Evolutionary conservation across 2,888 invertebrate species (phyloP).

Genomic region (Neoitamus cyanurus): DNA sequence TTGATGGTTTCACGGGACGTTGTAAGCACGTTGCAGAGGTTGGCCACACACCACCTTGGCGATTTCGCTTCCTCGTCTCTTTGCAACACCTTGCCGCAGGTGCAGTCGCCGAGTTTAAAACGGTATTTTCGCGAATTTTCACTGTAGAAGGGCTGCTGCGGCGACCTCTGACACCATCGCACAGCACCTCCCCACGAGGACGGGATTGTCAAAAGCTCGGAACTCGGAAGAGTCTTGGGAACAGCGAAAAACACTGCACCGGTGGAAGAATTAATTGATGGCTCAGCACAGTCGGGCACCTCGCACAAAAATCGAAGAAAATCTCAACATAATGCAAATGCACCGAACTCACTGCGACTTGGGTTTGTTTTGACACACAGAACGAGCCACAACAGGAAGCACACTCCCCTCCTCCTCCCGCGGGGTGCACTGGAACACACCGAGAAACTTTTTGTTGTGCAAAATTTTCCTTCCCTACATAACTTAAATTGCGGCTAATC

Average conservation of each 20-base stretch:
- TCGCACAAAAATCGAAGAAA: background rate
- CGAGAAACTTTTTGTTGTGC: too few species aligned
- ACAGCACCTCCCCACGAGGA: background rate
- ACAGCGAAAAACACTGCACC: background rate
- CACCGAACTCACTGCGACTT: background rate
- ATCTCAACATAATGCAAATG: background rate
- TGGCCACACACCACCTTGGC: conserved; percentile 2
- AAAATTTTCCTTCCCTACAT: background rate
- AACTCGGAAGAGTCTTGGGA: background rate
- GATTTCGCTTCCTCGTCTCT: background rate
- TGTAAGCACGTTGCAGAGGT: conserved; percentile 8
- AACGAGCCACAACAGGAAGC: background rate
- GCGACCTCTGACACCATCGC: background rate
- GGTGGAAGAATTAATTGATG: background rate
- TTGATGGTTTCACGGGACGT: background rate
- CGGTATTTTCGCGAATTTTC: background rate
- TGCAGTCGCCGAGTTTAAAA: background rate
- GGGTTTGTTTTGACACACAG: conserved; percentile 26
- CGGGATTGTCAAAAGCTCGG: background rate
- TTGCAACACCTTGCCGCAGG: background rate
- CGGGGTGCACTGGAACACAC: background rate
- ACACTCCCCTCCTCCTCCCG: background rate
- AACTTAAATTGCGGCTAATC: background rate
- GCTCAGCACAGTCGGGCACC: background rate
- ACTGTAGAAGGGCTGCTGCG: background rate